Conservation (phyloP, 2,797 vertebrate species). For the Synanceia verrucosa region DNA sequence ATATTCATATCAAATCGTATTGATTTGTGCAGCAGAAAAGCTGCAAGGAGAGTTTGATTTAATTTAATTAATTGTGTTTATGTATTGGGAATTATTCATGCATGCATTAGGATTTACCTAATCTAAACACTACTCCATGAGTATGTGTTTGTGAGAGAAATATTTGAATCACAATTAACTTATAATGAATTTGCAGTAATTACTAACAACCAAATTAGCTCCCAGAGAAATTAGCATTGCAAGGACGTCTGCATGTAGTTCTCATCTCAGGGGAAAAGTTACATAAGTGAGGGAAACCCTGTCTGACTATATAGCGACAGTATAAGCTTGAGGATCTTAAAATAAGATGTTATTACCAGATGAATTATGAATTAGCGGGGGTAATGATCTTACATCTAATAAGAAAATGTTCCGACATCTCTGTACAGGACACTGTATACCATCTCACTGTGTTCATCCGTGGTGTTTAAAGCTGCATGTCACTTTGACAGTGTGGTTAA, state of each 20-base stretch:
- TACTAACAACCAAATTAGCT: neutral
- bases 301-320: slow-evolving; percentile 7
- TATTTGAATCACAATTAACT: neutral
- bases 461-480: neutral
- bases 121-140: neutral
- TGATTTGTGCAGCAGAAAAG: neutral
- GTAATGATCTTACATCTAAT: slow-evolving; percentile 24
- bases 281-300: slow-evolving; percentile 13
- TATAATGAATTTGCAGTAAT: neutral
- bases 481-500: neutral
- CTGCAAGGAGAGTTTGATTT: neutral
- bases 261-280: slow-evolving; percentile 13
- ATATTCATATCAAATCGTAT: too few relatives aligned
- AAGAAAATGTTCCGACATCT: slow-evolving; percentile 29
- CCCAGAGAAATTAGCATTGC: neutral
- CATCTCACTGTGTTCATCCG: neutral
- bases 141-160: neutral
- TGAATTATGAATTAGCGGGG: slow-evolving; percentile 46
- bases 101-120: neutral
- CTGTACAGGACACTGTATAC: neutral
- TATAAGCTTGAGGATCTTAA: slow-evolving; percentile 27
- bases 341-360: slow-evolving; percentile 41
- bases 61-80: neutral
- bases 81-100: neutral
- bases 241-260: neutral